phyloP scores from a whole-genome alignment of 2,113 vertebrate genomes.

The Gila orcuttii region DNA sequence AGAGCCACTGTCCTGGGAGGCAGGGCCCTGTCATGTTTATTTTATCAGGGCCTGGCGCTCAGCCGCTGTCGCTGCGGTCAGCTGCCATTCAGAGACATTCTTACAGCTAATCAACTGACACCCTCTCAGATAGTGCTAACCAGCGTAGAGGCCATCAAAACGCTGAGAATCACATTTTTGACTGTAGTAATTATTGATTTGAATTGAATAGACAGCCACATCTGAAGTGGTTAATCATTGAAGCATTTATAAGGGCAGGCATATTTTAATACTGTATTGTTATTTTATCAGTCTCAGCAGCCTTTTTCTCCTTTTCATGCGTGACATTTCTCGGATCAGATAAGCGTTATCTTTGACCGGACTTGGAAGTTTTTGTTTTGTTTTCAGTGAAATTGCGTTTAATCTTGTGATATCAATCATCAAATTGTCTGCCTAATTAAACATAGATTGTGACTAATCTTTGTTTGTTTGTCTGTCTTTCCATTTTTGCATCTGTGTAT shows the following conservation, averaged over 20 bases:
- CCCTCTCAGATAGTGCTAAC: background rate
- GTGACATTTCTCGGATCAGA: background rate
- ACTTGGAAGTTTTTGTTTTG: slow-evolving; percentile 11
- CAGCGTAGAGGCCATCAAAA: slow-evolving; percentile 21
- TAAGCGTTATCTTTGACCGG: background rate
- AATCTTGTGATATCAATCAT: background rate
- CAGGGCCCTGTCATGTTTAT: slow-evolving; percentile 74
- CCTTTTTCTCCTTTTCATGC: background rate
- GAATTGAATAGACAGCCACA: background rate
- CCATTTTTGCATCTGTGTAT: slow-evolving; percentile 38
- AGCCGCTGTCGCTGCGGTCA: slow-evolving; percentile 56
- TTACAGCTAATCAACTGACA: slow-evolving; percentile 47
- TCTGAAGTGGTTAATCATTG: background rate
- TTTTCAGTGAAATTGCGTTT: slow-evolving; percentile 8
- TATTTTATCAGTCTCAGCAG: background rate
- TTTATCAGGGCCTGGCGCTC: slow-evolving; percentile 68
- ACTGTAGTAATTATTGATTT: slow-evolving; percentile 15
- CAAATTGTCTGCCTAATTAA: background rate
- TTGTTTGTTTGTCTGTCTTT: slow-evolving; percentile 29
- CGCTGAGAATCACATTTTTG: slow-evolving; percentile 11
- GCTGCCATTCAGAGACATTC: slow-evolving; percentile 48
- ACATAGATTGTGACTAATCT: slow-evolving; percentile 1
- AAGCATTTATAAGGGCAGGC: background rate
- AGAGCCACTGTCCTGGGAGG: slow-evolving; percentile 59
- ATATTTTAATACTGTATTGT: background rate